Base-by-base conservation (phyloP, 2,797 vertebrate species). In the Gouania willdenowi region DNA sequence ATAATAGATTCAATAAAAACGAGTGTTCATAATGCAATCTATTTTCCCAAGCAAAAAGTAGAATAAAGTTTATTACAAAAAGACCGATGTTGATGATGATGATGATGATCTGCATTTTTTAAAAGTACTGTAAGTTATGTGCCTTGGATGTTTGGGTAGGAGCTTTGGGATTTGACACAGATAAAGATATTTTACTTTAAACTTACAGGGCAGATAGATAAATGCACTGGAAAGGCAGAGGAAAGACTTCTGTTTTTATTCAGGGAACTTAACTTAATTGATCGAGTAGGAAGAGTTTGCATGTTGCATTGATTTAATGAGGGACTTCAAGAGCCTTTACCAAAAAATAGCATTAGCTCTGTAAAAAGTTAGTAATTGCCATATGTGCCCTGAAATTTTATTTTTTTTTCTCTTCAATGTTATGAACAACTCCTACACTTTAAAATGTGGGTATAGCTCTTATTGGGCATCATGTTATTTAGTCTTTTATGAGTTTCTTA, bases 311-410 rank as follows among this genome's bases (percentile, higher is more conserved):
- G 59, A 44, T 49, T 69, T 75, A 71, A 77, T 69, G 54, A 75
- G 53, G 22, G 41, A 71, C 69, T 77, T 67, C 37, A 71, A 44
- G 61, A 67, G 66, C 1, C 8, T 40, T 64, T 50, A 70, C 56
- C 55, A n/a, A 51, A 68, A 71, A 62, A 53, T 71, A 64, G 51
- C 64, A 64, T 70, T 68, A 71, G 54, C 15, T 36, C 11, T 6
- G 49, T 59, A 74, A 75, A 66, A 71, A 74, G 57, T 62, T 52
- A 54, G 70, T 77, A 67, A 78, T 72, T 69, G 66, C 51, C 64
- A 71, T 69, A 47, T 56, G 28, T 39, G 29, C 51, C 61, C 55
- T 77, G 67, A 80, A 55, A 75, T 75, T 69, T 66, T 41, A 46
- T 57, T 58, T 41, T 46, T 57, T 58, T 49, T 28, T 13, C 3